Percentiles rank a stretch among this genome's conserved stretches.
Conservation (phyloP, 2,888 invertebrate species). For the Meandrusa payeni region DNA sequence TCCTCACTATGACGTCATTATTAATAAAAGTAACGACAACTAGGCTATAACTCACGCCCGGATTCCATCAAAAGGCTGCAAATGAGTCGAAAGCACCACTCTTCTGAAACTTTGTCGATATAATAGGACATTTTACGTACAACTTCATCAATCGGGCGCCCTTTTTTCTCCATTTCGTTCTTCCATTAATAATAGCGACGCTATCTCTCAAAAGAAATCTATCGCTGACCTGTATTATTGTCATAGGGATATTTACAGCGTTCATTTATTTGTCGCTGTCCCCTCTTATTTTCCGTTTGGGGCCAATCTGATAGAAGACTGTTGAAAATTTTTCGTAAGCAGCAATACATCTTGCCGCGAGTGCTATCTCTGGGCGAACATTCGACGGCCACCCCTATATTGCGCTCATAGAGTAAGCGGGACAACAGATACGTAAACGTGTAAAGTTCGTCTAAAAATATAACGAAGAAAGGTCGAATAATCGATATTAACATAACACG, state of each 20-base stretch:
- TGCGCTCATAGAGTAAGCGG: slow-evolving; percentile 44
- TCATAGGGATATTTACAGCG: slow-evolving; percentile 78
- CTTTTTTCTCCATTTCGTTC: slow-evolving; percentile 76
- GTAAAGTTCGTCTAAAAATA: no score
- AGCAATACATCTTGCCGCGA: slow-evolving; percentile 78
- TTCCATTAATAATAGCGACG: slow-evolving; percentile 72
- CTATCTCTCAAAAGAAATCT: slow-evolving; percentile 73
- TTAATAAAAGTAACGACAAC: slow-evolving; percentile 25
- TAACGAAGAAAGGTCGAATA: no score
- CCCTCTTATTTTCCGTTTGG: slow-evolving; percentile 81
- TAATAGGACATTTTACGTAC: slow-evolving; percentile 56
- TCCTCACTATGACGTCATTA: not conserved
- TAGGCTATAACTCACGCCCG: slow-evolving; percentile 27
- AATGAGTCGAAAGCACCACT: slow-evolving; percentile 34
- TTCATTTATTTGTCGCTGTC: slow-evolving; percentile 76
- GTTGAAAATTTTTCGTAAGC: slow-evolving; percentile 81
- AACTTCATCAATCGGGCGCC: slow-evolving; percentile 51
- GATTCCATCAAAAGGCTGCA: slow-evolving; percentile 30
- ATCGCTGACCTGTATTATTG: slow-evolving; percentile 81
- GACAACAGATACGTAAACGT: not conserved
- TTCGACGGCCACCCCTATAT: slow-evolving; percentile 74
- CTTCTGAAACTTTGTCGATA: slow-evolving; percentile 50
- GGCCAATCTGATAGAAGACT: slow-evolving; percentile 77
- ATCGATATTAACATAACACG: no score
- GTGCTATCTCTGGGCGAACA: slow-evolving; percentile 79